These are phyloP conservation scores for Lepidonotus clava DNA, from an alignment of 2,888 invertebrate genomes.

Conservation along the genomic window DNA sequence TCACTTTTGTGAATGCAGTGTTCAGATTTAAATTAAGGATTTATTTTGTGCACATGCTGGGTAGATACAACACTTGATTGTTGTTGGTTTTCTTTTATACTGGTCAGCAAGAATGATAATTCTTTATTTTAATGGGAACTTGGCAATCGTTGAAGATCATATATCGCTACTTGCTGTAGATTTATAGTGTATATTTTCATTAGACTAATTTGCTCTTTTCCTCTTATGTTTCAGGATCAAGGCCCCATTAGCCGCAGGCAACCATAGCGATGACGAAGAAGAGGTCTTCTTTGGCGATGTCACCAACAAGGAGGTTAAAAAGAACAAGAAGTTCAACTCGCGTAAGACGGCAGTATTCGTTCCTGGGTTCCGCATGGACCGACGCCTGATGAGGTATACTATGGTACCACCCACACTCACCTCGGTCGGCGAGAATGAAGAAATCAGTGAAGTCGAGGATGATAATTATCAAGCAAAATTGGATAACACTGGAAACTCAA, in stretches of 20 bases:
- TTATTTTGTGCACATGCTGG: too few relatives aligned
- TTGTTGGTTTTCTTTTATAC: not conserved
- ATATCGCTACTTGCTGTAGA: not conserved
- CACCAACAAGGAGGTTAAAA: constrained; percentile 33
- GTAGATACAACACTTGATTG: too few relatives aligned
- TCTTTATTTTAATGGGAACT: not conserved
- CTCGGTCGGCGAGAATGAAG: not conserved
- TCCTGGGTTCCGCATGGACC: constrained; percentile 34
- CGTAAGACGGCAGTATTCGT: constrained; percentile 19
- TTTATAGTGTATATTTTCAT: not conserved
- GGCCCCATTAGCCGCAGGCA: not conserved
- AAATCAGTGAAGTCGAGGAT: not conserved
- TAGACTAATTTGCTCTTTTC: not conserved
- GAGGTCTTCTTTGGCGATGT: constrained; percentile 49
- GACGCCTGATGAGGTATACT: constrained; percentile 14
- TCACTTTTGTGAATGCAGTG: too few relatives aligned
- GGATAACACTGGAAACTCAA: too few relatives aligned
- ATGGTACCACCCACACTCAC: not conserved
- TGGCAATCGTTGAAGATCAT: not conserved
- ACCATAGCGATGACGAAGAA: not conserved
- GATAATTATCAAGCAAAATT: too few relatives aligned
- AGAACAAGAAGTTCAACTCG: not conserved
- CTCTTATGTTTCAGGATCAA: constrained; percentile 21
- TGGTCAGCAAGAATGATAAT: too few relatives aligned
- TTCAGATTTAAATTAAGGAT: too few relatives aligned